These are phyloP conservation scores for Pipistrellus pipistrellus DNA, from an alignment of 2,797 vertebrate genomes.

Conservation along the genomic window DNA sequence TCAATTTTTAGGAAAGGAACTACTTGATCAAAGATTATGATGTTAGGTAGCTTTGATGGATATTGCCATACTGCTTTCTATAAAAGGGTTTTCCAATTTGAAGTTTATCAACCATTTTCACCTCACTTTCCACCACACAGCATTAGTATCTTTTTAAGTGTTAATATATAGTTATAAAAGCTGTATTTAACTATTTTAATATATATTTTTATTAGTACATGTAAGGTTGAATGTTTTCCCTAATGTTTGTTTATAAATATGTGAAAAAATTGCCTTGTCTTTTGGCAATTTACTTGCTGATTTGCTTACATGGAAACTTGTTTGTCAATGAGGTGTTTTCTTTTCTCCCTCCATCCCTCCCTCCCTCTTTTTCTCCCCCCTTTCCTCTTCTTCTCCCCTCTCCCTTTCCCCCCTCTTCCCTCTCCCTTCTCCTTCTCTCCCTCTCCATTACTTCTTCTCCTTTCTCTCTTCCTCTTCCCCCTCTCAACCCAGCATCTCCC, in stretches of 20 bases:
- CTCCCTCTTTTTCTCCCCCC: not conserved
- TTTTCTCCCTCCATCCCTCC: no score
- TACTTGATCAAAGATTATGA: constrained; percentile 36
- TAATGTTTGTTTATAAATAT: constrained; percentile 40
- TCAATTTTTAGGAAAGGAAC: constrained; percentile 32
- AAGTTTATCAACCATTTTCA: not conserved
- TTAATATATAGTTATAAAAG: not conserved
- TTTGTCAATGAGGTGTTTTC: not conserved
- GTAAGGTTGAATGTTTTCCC: constrained; percentile 5
- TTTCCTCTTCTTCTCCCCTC: not conserved
- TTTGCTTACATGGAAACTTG: constrained; percentile 47
- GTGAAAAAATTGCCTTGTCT: not conserved
- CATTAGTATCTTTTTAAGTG: constrained; percentile 48
- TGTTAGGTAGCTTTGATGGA: constrained; percentile 26
- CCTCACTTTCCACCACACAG: not conserved
- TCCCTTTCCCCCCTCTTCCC: not conserved
- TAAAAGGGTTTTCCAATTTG: constrained; percentile 14
- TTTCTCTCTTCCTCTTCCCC: not conserved
- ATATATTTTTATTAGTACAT: constrained; percentile 37
- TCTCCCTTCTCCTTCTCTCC: not conserved
- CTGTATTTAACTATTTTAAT: constrained; percentile 47
- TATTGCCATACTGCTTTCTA: constrained; percentile 2
- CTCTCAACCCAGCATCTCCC: not conserved
- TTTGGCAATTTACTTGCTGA: constrained; percentile 41
- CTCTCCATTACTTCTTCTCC: not conserved